phyloP scores from a whole-genome alignment of 1,140 invertebrate species.

The Ostrea denselamellosa region DNA sequence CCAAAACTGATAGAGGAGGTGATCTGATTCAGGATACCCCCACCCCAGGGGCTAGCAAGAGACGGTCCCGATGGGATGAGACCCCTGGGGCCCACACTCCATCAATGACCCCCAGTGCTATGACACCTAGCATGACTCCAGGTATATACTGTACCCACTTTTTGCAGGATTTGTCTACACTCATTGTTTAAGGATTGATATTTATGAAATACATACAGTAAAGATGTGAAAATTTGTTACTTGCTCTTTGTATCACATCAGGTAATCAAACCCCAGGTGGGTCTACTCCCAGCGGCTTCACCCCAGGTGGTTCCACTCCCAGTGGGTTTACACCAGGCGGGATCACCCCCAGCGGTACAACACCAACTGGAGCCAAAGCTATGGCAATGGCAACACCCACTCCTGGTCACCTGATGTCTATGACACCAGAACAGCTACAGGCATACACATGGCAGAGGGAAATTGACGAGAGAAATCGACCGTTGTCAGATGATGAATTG shows the following conservation, averaged over 20 bases:
- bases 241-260: slow-evolving; percentile 79
- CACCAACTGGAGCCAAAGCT: slow-evolving; percentile 96
- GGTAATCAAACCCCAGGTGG: slow-evolving; percentile 71
- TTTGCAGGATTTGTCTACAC: too few relatives aligned
- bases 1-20: slow-evolving; percentile 90
- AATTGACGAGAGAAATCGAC: slow-evolving; percentile 98
- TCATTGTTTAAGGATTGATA: too few relatives aligned
- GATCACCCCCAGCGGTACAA: slow-evolving; percentile 82
- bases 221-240: too few relatives aligned
- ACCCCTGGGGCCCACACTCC: slow-evolving; percentile 83
- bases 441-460: slow-evolving; percentile 99
- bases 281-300: slow-evolving; percentile 77
- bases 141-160: not conserved
- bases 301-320: slow-evolving; percentile 82
- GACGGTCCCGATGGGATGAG: slow-evolving; percentile 97
- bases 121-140: slow-evolving; percentile 72
- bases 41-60: slow-evolving; percentile 94
- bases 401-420: slow-evolving; percentile 93
- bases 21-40: slow-evolving; percentile 78
- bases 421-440: slow-evolving; percentile 99
- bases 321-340: slow-evolving; percentile 79
- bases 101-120: slow-evolving; percentile 70
- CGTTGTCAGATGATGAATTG: slow-evolving; percentile 97
- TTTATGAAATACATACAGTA: too few relatives aligned
- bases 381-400: slow-evolving; percentile 99